phyloP scores from a whole-genome alignment of 2,888 invertebrate species.

The Dione vanillae region DNA sequence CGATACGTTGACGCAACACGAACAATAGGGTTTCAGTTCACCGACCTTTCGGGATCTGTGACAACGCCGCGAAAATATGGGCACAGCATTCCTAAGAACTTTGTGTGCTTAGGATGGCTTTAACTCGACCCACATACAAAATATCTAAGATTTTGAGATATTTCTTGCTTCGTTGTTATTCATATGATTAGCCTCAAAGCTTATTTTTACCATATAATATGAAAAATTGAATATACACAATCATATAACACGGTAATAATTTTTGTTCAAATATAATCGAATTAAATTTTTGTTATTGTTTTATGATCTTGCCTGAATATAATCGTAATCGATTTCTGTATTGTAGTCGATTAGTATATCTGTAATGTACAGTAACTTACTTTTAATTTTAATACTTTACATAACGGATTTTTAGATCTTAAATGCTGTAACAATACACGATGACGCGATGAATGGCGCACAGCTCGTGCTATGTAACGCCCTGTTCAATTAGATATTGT shows the following conservation, averaged over 20 bases:
- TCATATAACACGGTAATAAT: too few relatives aligned
- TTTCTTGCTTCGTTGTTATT: background rate
- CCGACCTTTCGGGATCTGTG: slow-evolving; percentile 80
- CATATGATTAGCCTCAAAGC: too few relatives aligned
- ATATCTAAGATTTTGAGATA: background rate
- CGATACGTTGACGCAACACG: slow-evolving; percentile 79
- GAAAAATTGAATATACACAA: too few relatives aligned
- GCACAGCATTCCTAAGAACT: slow-evolving; percentile 60
- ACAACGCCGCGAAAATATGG: slow-evolving; percentile 80
- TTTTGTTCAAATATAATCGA: too few relatives aligned
- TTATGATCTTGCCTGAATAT: too few relatives aligned
- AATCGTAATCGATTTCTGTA: too few relatives aligned
- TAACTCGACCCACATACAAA: slow-evolving; percentile 34
- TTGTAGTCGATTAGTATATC: too few relatives aligned
- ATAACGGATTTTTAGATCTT: slow-evolving; percentile 32
- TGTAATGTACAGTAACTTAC: background rate
- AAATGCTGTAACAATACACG: slow-evolving; percentile 45
- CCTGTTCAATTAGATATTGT: slow-evolving; percentile 72
- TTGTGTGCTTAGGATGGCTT: slow-evolving; percentile 55
- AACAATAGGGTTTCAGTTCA: slow-evolving; percentile 81
- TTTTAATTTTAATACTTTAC: background rate
- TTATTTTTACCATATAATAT: too few relatives aligned
- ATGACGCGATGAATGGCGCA: slow-evolving; percentile 71
- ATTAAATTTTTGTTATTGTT: too few relatives aligned
- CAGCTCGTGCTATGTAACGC: slow-evolving; percentile 74